These are phyloP conservation scores for Chelonoidis abingdonii DNA, from an alignment of 2,113 vertebrate species.

Conservation along the genomic window DNA sequence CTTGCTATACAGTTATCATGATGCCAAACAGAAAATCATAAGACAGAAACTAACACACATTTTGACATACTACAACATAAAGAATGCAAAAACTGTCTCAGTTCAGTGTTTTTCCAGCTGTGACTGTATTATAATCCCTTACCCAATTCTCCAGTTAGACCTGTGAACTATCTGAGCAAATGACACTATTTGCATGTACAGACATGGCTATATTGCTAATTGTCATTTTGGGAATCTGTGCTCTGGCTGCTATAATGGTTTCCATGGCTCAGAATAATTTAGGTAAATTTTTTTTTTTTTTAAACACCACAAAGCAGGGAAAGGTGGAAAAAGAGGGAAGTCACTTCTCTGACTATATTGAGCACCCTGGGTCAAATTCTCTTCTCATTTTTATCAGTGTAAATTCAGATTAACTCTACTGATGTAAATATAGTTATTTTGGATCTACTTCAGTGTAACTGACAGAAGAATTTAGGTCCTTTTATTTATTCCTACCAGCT, in stretches of 20 bases:
- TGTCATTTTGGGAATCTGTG: not conserved
- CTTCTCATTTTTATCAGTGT: not conserved
- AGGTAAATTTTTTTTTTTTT: not conserved
- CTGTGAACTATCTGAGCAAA: not conserved
- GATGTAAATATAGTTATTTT: not conserved
- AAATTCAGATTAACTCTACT: not conserved
- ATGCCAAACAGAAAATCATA: not conserved
- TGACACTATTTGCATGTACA: accelerated
- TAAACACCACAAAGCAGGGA: accelerated
- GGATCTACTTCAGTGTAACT: not conserved
- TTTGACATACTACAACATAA: not conserved
- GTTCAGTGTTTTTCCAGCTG: not conserved
- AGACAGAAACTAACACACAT: not conserved
- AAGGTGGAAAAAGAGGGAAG: not conserved
- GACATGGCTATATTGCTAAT: not conserved
- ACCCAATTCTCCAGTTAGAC: not conserved
- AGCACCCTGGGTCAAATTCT: not conserved
- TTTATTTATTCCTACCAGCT: not conserved
- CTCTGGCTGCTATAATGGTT: not conserved
- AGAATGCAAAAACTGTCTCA: constrained; percentile 6
- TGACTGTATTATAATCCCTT: not conserved
- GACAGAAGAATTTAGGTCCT: not conserved
- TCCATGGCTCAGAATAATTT: not conserved
- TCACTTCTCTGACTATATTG: not conserved
- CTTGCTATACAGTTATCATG: not conserved